phyloP scores from a whole-genome alignment of 2,113 vertebrate species.

The Callopanchax toddi region DNA sequence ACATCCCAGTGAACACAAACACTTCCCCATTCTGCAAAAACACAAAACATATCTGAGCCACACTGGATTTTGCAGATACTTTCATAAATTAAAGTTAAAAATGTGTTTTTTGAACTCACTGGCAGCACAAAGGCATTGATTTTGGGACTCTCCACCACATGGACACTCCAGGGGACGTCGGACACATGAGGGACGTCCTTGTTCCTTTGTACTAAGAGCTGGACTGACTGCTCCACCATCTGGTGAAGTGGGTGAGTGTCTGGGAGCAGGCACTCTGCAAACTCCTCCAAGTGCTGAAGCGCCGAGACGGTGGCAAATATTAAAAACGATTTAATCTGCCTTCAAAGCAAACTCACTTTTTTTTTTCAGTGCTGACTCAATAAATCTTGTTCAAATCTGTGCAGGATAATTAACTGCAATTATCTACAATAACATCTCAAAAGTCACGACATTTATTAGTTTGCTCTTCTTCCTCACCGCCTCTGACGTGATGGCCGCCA shows the following conservation, averaged over 20 bases:
- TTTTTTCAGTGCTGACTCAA: no score
- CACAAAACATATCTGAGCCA: constrained; percentile 18
- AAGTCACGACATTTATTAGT: background rate
- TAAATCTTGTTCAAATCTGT: no score
- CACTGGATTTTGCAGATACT: background rate
- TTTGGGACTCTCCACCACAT: constrained; percentile 84
- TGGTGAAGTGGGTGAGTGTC: constrained; percentile 83
- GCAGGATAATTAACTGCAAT: background rate
- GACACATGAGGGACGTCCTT: constrained; percentile 87
- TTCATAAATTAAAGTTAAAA: background rate
- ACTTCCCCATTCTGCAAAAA: constrained; percentile 87
- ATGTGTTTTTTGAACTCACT: constrained; percentile 76
- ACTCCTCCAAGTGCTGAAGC: constrained; percentile 87
- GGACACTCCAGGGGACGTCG: constrained; percentile 84
- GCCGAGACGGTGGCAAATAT: background rate
- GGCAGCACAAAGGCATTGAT: constrained; percentile 92
- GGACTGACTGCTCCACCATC: constrained; percentile 82
- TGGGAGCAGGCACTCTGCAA: constrained; percentile 81
- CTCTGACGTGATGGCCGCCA: constrained; percentile 85
- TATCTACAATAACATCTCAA: background rate
- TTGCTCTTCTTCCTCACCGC: constrained; percentile 77
- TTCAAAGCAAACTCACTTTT: background rate
- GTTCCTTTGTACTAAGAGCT: constrained; percentile 87
- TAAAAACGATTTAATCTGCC: background rate
- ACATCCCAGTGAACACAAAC: constrained; percentile 94